phyloP scores from a whole-genome alignment of 2,113 vertebrate genomes.

The Perca flavescens region DNA sequence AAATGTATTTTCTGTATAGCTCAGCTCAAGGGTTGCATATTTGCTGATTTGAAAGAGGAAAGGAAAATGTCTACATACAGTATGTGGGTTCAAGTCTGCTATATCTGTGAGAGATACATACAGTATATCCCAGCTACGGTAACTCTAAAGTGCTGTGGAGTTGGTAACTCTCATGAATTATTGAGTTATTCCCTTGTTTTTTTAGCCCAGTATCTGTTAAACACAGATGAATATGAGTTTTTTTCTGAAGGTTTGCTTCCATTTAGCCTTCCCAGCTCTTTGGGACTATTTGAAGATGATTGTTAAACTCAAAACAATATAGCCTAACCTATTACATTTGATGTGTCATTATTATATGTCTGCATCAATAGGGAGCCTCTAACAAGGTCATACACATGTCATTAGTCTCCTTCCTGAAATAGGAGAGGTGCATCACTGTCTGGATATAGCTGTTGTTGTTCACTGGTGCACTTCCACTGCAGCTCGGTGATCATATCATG shows the following conservation, averaged over 20 bases:
- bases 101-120: conserved; percentile 16
- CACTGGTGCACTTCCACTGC: conserved; percentile 47
- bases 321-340: neutral
- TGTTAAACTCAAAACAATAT: conserved; percentile 1
- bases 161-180: conserved; percentile 71
- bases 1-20: conserved; percentile 30
- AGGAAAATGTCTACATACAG: conserved; percentile 19
- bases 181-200: conserved; percentile 56
- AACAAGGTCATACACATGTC: conserved; percentile 67
- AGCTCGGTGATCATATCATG: conserved; percentile 62
- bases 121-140: conserved; percentile 26
- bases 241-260: conserved; percentile 3
- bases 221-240: conserved; percentile 46
- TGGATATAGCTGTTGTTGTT: conserved; percentile 34
- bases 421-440: conserved; percentile 60
- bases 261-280: conserved; percentile 11
- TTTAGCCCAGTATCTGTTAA: conserved; percentile 39
- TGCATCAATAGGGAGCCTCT: conserved; percentile 17
- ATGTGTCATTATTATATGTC: conserved; percentile 25
- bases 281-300: conserved; percentile 22
- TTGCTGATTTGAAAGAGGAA: conserved; percentile 39
- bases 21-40: conserved; percentile 40
- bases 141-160: conserved; percentile 47
- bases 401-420: conserved; percentile 72
- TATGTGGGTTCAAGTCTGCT: neutral